Base-by-base conservation (phyloP, 1,140 invertebrate species). In the Centruroides sculpturatus region DNA sequence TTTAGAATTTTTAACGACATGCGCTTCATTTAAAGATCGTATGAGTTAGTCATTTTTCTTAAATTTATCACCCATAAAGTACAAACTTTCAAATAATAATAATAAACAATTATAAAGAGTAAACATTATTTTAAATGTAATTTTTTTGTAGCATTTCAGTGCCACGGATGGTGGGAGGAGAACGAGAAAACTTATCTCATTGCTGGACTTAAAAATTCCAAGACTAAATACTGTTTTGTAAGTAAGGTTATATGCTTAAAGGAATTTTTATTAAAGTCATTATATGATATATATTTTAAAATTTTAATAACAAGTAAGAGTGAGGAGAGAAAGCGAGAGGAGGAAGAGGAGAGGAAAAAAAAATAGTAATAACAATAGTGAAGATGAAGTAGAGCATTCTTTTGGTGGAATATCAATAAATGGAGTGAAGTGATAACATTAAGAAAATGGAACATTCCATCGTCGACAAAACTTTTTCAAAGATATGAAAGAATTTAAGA, bases 111-210 rank as follows among this genome's bases (percentile, higher is more conserved):
- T 34, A 36, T 53, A 53, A 6, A 53, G 8, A 6, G 51, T 23
- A 8, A 53, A 5, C 5, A 36, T 36, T 51, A 51, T n/a, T 34
- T 51, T 12, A n/a, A 12, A 34, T 12, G 2, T 51, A 12, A 55
- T 64, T 35, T n/a, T 57, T 65, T 74, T 76, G 7, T 75, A 89
- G 88, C 84, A 66, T 92, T 90, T 74, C 86, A 85, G 3, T 91
- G 88, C 74, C 86, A 89, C 70, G 88, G 87, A 63, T 81, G 81
- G 64, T 90, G 87, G 86, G 73, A 80, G 64, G 82, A 83, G 62
- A 81, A 83, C 66, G 79, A 79, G 46, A 83, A 82, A 8, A 82
- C 84, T 64, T 89, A 83, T 72, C 79, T 89, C 64, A 84, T 89
- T 65, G 85, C 85, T 76, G 83, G 67, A 79, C 79, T 66, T 75